A percentile compares a stretch with the other conserved stretches of the same genome.
Evolutionary conservation across 2,797 vertebrate species (phyloP).

Genomic region (Brotula barbata): DNA sequence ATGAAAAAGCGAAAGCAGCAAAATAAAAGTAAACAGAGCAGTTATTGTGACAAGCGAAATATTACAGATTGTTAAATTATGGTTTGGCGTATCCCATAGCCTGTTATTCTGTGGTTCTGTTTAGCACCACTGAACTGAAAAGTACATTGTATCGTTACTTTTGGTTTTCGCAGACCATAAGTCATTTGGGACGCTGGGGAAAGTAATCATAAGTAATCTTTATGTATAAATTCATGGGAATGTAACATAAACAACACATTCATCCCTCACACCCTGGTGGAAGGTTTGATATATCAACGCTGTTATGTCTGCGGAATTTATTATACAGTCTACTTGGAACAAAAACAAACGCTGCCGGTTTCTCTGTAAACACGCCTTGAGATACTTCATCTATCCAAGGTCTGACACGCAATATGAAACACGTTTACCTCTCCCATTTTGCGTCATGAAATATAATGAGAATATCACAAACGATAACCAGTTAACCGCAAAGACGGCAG

Average conservation of each 20-base stretch:
- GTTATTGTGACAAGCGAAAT: not conserved
- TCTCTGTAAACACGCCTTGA: not conserved
- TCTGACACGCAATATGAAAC: not conserved
- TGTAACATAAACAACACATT: conserved; percentile 8
- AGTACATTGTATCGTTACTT: conserved; percentile 10
- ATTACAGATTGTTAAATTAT: conserved; percentile 12
- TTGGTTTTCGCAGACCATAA: conserved; percentile 7
- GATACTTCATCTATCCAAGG: not conserved
- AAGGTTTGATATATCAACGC: conserved; percentile 1
- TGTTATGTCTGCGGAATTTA: not conserved
- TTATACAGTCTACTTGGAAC: not conserved
- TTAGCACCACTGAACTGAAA: not conserved
- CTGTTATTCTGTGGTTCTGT: conserved; percentile 27
- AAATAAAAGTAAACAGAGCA: not conserved
- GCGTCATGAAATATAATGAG: conserved; percentile 11
- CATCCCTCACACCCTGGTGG: conserved; percentile 2
- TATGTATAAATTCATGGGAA: conserved; percentile 5
- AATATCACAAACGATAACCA: conserved; percentile 16
- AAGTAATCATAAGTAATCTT: not conserved
- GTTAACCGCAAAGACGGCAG: conserved; percentile 9
- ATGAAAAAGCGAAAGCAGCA: too few species aligned
- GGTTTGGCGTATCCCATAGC: conserved; percentile 21
- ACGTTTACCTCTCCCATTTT: not conserved
- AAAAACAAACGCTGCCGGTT: not conserved
- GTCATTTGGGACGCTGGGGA: not conserved